Evolutionary conservation across 2,797 vertebrate species (phyloP).

Genomic region (Masticophis lateralis): DNA sequence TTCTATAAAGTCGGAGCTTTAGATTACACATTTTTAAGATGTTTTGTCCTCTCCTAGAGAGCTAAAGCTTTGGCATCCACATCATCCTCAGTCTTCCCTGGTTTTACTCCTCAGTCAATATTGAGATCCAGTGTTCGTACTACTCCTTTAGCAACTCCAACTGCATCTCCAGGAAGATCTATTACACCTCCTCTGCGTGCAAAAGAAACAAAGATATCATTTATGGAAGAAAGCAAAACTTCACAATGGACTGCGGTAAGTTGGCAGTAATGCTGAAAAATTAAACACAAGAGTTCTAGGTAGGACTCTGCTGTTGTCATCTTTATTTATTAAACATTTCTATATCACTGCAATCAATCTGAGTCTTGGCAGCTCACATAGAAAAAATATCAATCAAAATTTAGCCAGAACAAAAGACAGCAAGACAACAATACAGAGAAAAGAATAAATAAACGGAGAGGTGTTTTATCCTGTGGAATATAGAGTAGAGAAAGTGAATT

Average conservation of each 20-base stretch:
- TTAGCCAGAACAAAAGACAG: neutral
- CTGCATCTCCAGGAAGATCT: slow-evolving; percentile 86
- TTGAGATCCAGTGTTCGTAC: slow-evolving; percentile 87
- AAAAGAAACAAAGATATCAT: slow-evolving; percentile 90
- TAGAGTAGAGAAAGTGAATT: neutral
- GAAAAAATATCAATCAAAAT: neutral
- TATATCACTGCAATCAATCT: neutral
- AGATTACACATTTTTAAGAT: neutral
- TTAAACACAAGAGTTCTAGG: neutral
- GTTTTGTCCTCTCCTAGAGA: slow-evolving; percentile 73
- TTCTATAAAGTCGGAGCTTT: neutral
- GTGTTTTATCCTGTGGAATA: neutral
- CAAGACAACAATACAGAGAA: neutral
- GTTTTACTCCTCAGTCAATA: slow-evolving; percentile 91
- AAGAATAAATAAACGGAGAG: neutral
- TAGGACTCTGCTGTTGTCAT: neutral
- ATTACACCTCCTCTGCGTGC: slow-evolving; percentile 81
- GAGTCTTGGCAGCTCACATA: neutral
- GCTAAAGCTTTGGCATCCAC: slow-evolving; percentile 83
- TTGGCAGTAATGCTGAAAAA: slow-evolving; percentile 1
- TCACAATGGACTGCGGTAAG: slow-evolving; percentile 83
- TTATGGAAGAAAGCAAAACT: slow-evolving; percentile 76
- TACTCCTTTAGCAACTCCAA: slow-evolving; percentile 86
- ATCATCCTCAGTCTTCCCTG: slow-evolving; percentile 79
- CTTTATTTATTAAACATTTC: neutral